Evolutionary conservation across 2,888 invertebrate genomes (phyloP).

Genomic region (Drosophila infuscata): DNA sequence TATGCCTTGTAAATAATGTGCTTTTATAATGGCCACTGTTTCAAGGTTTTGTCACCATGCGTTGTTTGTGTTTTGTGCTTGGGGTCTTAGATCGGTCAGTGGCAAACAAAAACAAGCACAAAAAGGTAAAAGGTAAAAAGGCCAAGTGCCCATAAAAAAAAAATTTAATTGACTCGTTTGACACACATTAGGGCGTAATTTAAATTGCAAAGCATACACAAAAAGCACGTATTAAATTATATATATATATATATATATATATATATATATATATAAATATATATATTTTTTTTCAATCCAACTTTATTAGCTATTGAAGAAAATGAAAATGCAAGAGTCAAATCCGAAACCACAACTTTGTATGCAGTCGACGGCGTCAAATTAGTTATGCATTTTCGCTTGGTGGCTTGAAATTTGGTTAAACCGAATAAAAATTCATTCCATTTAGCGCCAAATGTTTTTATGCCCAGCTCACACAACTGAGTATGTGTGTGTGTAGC

Average conservation of each 20-base stretch:
- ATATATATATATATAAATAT: not conserved
- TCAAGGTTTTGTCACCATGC: constrained; percentile 44
- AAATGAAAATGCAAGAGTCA: constrained; percentile 14
- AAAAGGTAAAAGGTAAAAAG: constrained; percentile 33
- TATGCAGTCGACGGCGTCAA: constrained; percentile 53
- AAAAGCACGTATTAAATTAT: constrained; percentile 8
- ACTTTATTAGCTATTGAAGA: constrained; percentile 24
- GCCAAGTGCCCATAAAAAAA: constrained; percentile 52
- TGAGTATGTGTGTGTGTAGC: constrained; percentile 39
- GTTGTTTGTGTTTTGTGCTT: constrained; percentile 1
- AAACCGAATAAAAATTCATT: constrained; percentile 65
- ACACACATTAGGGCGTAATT: constrained; percentile 45
- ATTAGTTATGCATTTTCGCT: constrained; percentile 66
- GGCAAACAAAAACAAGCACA: constrained; percentile 7
- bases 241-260: not conserved
- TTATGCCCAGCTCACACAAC: constrained; percentile 31
- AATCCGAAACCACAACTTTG: constrained; percentile 35
- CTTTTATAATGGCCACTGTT: constrained; percentile 22
- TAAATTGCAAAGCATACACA: constrained; percentile 8
- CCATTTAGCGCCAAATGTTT: constrained; percentile 54
- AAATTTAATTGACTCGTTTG: constrained; percentile 54
- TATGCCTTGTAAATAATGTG: constrained; percentile 30
- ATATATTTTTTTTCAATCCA: constrained; percentile 5
- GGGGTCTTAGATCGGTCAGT: constrained; percentile 22
- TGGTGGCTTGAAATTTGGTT: constrained; percentile 37